These are phyloP conservation scores for Miltochrista miniata DNA, from an alignment of 2,888 invertebrate species.

Conservation along the genomic window DNA sequence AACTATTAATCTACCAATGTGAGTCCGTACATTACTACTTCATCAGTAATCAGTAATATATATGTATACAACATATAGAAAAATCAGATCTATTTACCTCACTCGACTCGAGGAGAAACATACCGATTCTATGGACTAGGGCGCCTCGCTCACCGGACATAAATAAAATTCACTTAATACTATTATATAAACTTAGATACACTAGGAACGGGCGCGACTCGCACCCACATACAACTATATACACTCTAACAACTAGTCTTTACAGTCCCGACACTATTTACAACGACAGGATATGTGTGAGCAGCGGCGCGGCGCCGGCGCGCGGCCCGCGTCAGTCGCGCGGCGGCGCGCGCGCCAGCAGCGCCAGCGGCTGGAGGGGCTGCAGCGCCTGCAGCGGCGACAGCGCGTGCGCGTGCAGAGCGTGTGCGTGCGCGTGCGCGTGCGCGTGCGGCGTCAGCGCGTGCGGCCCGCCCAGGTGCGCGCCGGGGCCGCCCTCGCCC, in stretches of 20 bases:
- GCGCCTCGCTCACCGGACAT: conserved; percentile 44
- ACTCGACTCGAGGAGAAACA: too few relatives aligned
- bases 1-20: too few relatives aligned
- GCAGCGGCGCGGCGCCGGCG: conserved; percentile 44
- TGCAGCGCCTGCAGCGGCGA: conserved; percentile 71
- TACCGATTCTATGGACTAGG: conserved; percentile 1
- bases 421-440: conserved; percentile 77
- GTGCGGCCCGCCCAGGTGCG: conserved; percentile 44
- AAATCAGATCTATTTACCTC: too few relatives aligned
- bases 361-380: conserved; percentile 72
- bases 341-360: conserved; percentile 79
- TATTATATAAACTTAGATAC: conserved; percentile 57
- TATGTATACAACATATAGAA: too few relatives aligned
- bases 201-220: conserved; percentile 46
- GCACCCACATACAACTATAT: conserved; percentile 57
- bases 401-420: conserved; percentile 82
- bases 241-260: conserved; percentile 56
- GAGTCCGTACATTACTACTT: too few relatives aligned
- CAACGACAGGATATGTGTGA: conserved; percentile 59
- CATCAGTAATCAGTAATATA: too few relatives aligned
- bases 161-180: conserved; percentile 66
- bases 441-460: conserved; percentile 26
- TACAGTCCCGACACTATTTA: conserved; percentile 55
- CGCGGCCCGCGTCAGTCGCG: conserved; percentile 67
- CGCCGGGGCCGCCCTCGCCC: conserved; percentile 80